Percentiles rank a stretch among this genome's conserved stretches.
phyloP scores from a whole-genome alignment of 2,113 vertebrate species.

The Setophaga coronata region DNA sequence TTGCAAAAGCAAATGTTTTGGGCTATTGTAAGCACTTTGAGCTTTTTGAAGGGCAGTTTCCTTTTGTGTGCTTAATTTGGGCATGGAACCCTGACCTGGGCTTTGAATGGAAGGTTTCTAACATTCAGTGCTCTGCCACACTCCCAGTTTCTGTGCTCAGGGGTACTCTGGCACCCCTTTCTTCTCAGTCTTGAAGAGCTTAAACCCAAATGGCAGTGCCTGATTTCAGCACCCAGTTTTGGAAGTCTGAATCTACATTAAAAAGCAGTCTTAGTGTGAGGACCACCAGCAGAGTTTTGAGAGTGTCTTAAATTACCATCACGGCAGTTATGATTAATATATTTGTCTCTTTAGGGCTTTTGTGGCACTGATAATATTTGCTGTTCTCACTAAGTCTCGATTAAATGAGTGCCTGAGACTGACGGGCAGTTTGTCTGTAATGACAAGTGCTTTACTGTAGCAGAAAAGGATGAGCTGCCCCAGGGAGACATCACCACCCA shows the following conservation, averaged over 20 bases:
- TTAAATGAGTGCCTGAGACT: slow-evolving; percentile 72
- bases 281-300: slow-evolving; percentile 13
- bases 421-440: slow-evolving; percentile 75
- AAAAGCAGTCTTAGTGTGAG: neutral
- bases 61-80: neutral
- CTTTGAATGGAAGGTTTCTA: neutral
- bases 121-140: neutral
- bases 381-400: slow-evolving; percentile 58
- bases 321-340: slow-evolving; percentile 39
- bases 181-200: neutral
- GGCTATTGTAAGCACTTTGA: neutral
- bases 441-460: slow-evolving; percentile 77
- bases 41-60: neutral
- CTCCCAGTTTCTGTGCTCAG: neutral
- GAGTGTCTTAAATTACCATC: slow-evolving; percentile 20
- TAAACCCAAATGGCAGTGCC: neutral
- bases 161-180: neutral
- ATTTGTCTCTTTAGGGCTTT: slow-evolving; percentile 67
- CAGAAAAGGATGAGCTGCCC: slow-evolving; percentile 78
- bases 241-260: neutral
- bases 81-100: neutral
- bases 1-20: slow-evolving; percentile 47
- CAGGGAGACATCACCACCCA: slow-evolving; percentile 79
- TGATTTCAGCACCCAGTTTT: neutral
- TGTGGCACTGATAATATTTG: slow-evolving; percentile 51